phyloP scores from a whole-genome alignment of 2,888 invertebrate species.

The Dryococelus australis region DNA sequence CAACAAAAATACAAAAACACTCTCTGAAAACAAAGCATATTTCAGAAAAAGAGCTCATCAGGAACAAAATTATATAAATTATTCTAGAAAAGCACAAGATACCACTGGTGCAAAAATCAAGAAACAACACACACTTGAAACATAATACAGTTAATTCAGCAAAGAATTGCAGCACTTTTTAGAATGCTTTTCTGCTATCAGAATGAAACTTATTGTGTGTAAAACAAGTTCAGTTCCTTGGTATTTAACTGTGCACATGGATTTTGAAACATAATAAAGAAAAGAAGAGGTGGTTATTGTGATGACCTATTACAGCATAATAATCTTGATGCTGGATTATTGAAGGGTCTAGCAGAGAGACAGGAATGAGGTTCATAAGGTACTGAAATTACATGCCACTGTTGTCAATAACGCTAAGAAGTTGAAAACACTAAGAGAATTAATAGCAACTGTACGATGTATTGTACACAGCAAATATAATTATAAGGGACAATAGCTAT shows the following conservation, averaged over 20 bases:
- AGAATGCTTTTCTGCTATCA: neutral
- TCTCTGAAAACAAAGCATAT: neutral
- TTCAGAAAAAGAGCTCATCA: neutral
- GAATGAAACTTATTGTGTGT: neutral
- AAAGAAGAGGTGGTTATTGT: too few species aligned
- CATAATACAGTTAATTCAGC: neutral
- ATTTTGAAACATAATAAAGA: too few species aligned
- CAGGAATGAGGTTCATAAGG: too few species aligned
- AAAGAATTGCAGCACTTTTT: neutral
- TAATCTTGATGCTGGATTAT: too few species aligned
- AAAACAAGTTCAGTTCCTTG: neutral
- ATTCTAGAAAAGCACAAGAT: neutral
- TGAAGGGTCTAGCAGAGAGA: too few species aligned
- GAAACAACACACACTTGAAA: neutral
- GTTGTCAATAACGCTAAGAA: too few species aligned
- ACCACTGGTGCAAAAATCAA: neutral
- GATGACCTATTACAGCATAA: too few species aligned
- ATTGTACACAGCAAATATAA: too few species aligned
- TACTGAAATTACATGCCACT: too few species aligned
- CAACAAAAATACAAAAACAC: neutral
- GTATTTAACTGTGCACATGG: neutral
- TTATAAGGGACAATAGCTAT: too few species aligned
- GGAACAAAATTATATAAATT: neutral
- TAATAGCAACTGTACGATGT: too few species aligned
- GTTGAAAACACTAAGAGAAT: too few species aligned